Evolutionary conservation across 2,888 invertebrate genomes (phyloP).

Genomic region (Nasonia oneida): DNA sequence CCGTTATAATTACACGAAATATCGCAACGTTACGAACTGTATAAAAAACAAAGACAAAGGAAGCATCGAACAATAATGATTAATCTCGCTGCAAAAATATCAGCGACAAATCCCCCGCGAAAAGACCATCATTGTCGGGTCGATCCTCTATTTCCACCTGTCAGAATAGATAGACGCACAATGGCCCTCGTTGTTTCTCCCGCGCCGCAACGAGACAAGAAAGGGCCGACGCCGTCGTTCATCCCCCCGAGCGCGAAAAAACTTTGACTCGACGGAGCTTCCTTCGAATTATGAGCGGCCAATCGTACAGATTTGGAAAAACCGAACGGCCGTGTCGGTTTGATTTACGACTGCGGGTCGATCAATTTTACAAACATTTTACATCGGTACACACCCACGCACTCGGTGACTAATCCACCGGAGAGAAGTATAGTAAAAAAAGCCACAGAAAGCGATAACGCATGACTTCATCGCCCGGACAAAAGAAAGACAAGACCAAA

Average conservation of each 20-base stretch:
- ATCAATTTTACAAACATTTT: background rate
- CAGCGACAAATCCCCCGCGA: constrained; percentile 64
- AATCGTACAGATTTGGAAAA: constrained; percentile 14
- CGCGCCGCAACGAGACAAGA: constrained; percentile 62
- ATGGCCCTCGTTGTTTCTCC: constrained; percentile 68
- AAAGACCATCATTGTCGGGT: constrained; percentile 63
- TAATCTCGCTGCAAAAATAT: constrained; percentile 46
- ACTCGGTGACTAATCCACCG: constrained; percentile 1
- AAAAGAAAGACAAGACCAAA: constrained; percentile 5
- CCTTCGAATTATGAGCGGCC: constrained; percentile 69
- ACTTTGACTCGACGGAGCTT: constrained; percentile 64
- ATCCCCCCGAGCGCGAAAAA: constrained; percentile 63
- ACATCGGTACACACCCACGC: background rate
- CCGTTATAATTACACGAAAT: background rate
- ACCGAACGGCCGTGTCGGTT: background rate
- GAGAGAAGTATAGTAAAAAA: background rate
- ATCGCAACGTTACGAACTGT: background rate
- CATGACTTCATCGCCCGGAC: constrained; percentile 7
- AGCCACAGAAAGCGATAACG: background rate
- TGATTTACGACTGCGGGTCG: background rate
- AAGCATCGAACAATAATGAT: constrained; percentile 40
- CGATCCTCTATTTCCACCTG: constrained; percentile 75
- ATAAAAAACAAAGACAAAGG: background rate
- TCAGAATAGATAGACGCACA: constrained; percentile 72
- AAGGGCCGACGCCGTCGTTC: constrained; percentile 64